These are phyloP conservation scores for Phrynocephalus versicolor DNA, from an alignment of 2,113 vertebrate species.

Conservation along the genomic window DNA sequence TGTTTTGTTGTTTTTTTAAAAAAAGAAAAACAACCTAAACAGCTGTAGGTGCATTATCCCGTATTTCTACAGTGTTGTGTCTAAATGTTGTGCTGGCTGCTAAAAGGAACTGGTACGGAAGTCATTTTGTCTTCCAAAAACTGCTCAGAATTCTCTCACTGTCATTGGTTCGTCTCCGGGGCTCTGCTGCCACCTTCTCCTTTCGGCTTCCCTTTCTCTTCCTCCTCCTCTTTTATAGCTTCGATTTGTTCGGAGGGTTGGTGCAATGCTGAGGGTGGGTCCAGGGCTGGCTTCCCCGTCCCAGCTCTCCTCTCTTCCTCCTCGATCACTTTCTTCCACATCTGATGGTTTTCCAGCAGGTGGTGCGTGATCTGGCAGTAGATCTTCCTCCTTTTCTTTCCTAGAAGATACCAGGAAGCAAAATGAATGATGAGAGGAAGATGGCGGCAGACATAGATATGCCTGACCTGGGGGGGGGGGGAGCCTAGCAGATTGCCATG, in stretches of 20 bases:
- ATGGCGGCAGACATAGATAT: no score
- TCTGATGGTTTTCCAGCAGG: slow-evolving; percentile 94
- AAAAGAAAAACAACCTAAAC: slow-evolving; percentile 60
- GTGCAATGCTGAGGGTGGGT: slow-evolving; percentile 69
- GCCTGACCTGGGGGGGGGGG: no score
- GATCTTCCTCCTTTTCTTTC: slow-evolving; percentile 90
- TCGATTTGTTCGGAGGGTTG: slow-evolving; percentile 87
- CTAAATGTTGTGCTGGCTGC: slow-evolving; percentile 96
- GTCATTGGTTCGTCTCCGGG: slow-evolving; percentile 71
- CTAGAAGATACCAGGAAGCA: slow-evolving; percentile 67
- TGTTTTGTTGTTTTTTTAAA: slow-evolving; percentile 8
- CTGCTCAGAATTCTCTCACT: slow-evolving; percentile 59
- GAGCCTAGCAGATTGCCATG: no score
- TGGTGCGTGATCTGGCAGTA: slow-evolving; percentile 96
- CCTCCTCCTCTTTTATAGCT: slow-evolving; percentile 93
- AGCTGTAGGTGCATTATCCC: slow-evolving; percentile 85
- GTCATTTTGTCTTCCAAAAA: slow-evolving; percentile 72
- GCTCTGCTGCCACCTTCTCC: slow-evolving; percentile 67
- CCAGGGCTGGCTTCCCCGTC: slow-evolving; percentile 63
- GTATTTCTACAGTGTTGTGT: slow-evolving; percentile 99
- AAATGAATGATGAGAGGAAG: not conserved
- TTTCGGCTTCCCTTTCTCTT: slow-evolving; percentile 78
- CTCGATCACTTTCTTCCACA: slow-evolving; percentile 97
- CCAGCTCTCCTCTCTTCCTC: slow-evolving; percentile 79
- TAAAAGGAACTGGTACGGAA: slow-evolving; percentile 79